Conservation (phyloP, 2,888 invertebrate genomes). For the Resseliella maxima region DNA sequence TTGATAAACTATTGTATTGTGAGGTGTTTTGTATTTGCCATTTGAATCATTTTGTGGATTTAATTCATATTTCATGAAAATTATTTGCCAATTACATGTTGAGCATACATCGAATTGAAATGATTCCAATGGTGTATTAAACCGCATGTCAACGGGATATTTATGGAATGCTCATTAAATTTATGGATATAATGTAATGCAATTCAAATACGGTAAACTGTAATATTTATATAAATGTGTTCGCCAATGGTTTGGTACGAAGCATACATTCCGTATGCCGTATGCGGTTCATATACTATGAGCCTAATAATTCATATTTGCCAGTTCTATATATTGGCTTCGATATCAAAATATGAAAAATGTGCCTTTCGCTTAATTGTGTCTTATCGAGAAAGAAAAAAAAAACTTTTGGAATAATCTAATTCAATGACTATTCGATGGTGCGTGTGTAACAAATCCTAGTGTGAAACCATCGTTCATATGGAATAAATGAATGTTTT, state of each 20-base stretch:
- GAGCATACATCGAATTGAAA: background rate
- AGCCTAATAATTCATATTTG: too few species aligned
- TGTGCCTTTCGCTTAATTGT: too few species aligned
- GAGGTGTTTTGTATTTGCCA: background rate
- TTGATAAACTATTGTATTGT: background rate
- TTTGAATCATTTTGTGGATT: background rate
- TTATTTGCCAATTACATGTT: background rate
- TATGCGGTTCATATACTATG: too few species aligned
- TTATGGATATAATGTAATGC: conserved; percentile 18
- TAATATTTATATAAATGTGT: background rate
- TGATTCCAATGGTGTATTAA: background rate
- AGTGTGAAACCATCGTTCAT: background rate
- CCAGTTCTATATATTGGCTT: too few species aligned
- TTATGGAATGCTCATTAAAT: conserved; percentile 45
- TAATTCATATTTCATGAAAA: background rate
- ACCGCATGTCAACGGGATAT: conserved; percentile 48
- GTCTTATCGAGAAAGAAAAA: too few species aligned
- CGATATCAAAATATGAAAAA: too few species aligned
- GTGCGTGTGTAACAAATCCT: background rate
- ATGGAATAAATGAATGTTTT: background rate
- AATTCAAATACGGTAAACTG: conserved; percentile 33
- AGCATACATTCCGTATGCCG: too few species aligned
- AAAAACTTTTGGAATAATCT: too few species aligned
- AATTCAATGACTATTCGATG: too few species aligned
- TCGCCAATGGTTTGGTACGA: background rate